Base-by-base conservation (phyloP, 2,113 vertebrate species). In the Anolis sagrei region DNA sequence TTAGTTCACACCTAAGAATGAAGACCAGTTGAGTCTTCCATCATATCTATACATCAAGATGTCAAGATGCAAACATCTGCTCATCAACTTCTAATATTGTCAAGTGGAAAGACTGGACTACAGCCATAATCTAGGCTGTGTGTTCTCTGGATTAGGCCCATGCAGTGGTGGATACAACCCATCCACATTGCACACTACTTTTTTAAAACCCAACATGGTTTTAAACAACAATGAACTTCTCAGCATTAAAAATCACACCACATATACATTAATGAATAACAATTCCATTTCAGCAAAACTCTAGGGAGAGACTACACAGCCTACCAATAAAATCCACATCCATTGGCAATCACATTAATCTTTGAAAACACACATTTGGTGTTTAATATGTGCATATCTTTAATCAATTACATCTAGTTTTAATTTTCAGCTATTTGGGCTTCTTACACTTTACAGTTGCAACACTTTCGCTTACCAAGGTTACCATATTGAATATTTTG, bases 391-490 rank as follows among this genome's bases (percentile, higher is more conserved):
- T 44, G n/a, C 29, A 34, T 39, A 11, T 84, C 0, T 1, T 82
- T 0, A 36, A 75, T 66, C 14, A 3, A 16, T 13, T 68, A 70
- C 62, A 89, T 39, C 72, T 51, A 81, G 61, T 44, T 61, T 90
- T 76, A 82, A 1, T 88, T 88, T 83, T 78, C 49, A 80, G 51
- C 54, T 78, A 74, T 75, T 72, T 68, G 83, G 76, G 62, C 19
- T 93, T 95, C 10, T 90, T 86, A 1, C 32, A 5, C 83, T 91
- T 91, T 89, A 44, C 86, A 64, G 19, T 3, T 93, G 79, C 86
- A 90, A 88, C 78, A 83, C 75, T 81, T 83, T 91, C 92, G 81
- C 62, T 93, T 94, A 88, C 82, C 96, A 96, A 96, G 94, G 93
- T 94, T 94, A 94, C 89, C 90, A 6, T 91, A 9, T 85, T 79